Evolutionary conservation across 2,888 invertebrate species (phyloP).

Genomic region (Empis stercorea): DNA sequence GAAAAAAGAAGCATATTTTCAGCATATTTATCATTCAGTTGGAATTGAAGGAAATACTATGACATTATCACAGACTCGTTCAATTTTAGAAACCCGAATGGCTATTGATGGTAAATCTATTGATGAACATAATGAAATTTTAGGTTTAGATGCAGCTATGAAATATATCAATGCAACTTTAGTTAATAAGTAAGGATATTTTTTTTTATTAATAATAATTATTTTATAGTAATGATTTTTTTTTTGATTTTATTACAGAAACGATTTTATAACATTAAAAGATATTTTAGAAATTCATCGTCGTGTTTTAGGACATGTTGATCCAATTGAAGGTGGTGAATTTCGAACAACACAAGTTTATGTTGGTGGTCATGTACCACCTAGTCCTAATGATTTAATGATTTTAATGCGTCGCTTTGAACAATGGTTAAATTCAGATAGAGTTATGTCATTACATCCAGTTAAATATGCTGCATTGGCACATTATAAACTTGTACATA

Average conservation of each 20-base stretch:
- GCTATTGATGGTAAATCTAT: slow-evolving; percentile 85
- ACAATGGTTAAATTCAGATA: slow-evolving; percentile 86
- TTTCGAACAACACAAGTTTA: slow-evolving; percentile 84
- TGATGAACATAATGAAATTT: slow-evolving; percentile 92
- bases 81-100: slow-evolving; percentile 79
- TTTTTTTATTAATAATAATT: not conserved
- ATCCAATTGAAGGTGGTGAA: slow-evolving; percentile 81
- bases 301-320: slow-evolving; percentile 86
- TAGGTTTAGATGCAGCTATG: slow-evolving; percentile 88
- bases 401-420: slow-evolving; percentile 76
- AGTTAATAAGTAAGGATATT: slow-evolving; percentile 43
- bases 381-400: slow-evolving; percentile 69
- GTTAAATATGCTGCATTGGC: slow-evolving; percentile 88
- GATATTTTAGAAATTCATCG: slow-evolving; percentile 89
- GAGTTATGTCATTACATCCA: slow-evolving; percentile 74
- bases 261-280: slow-evolving; percentile 63
- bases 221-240: not conserved
- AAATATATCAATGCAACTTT: slow-evolving; percentile 79
- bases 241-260: slow-evolving; percentile 31
- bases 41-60: slow-evolving; percentile 97
- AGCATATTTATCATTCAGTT: slow-evolving; percentile 93
- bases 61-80: slow-evolving; percentile 81
- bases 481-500: slow-evolving; percentile 94
- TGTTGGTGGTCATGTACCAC: slow-evolving; percentile 90
- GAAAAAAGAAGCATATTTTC: slow-evolving; percentile 90